Evolutionary conservation across 2,888 invertebrate species (phyloP), one percentile per base, ranked within the genome.

Genomic region (Agrochola macilenta): DNA sequence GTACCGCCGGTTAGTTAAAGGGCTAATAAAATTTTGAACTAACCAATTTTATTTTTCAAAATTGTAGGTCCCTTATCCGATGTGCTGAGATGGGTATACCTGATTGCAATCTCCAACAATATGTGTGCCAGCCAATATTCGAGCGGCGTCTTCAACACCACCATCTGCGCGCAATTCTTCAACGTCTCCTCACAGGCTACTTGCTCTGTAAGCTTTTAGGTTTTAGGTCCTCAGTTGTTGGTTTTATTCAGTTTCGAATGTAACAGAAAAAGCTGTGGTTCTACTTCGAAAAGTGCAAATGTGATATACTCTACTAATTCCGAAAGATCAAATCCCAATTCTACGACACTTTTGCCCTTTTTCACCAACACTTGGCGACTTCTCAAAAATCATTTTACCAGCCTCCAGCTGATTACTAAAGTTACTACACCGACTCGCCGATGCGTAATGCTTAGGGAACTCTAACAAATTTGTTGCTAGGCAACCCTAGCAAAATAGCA

Each of bases 171-270:
- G 0, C 83, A 89, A 9, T 94, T 86, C 89, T 96, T 84, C 91
- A 96, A 96, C 85, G 93, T 94, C 69, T 95, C 95, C 35, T 94
- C 95, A 8, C 96, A 96, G 89, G 96, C 95, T 35, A 93, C 93
- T 54, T 96, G 95, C 85, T 93, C 93, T 87, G 96, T 95, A 83
- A 79, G 54, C 2, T 20, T 57, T 69, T 2, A 30, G 73, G 20
- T 14, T 30, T 20, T 35, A 7, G 0, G 0, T 20, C 14, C 4
- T 54, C 35, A 65, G 20, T 66, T 66, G 12, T 49, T 30, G 30
- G 30, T 30, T 30, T 30, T 30, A 23, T 66, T 46, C 8, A 66
- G 23, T 49, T 49, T 8, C 2, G 1, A 30, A 23, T 49, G 0
- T 23, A 30, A 1, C 1, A 3, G 30, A 23, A 49, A 49, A 5